These are phyloP conservation scores for Dioctria rufipes DNA, from an alignment of 2,888 invertebrate genomes.

Conservation along the genomic window DNA sequence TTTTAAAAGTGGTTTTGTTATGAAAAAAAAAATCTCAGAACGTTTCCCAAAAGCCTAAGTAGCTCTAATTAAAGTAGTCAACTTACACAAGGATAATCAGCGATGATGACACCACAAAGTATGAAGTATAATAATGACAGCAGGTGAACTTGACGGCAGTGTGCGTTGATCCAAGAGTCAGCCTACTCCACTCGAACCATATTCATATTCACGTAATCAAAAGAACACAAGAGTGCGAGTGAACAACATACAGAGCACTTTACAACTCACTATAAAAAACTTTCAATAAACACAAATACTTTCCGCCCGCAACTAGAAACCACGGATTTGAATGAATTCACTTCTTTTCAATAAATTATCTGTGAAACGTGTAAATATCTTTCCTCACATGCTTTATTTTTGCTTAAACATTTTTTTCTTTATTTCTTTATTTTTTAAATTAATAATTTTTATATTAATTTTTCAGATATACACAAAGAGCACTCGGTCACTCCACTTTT, in stretches of 20 bases:
- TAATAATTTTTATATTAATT: neutral
- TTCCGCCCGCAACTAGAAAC: neutral
- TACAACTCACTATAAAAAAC: neutral
- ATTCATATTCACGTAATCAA: slow-evolving; percentile 12
- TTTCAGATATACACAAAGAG: slow-evolving; percentile 28
- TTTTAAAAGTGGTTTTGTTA: too few relatives aligned
- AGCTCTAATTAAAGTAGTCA: slow-evolving; percentile 15
- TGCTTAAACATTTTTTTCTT: neutral
- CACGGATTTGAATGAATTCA: slow-evolving; percentile 7
- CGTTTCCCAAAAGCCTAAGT: neutral
- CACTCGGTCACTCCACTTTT: slow-evolving; percentile 31
- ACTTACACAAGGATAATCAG: slow-evolving; percentile 40
- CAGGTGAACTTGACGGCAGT: slow-evolving; percentile 28
- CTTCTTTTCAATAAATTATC: neutral
- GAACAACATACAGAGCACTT: neutral
- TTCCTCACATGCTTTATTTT: slow-evolving; percentile 15
- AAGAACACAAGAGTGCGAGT: neutral
- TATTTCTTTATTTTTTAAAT: neutral
- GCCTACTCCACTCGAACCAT: neutral
- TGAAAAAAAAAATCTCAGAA: neutral
- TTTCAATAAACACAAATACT: neutral
- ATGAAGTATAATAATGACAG: slow-evolving; percentile 4
- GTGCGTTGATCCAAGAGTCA: slow-evolving; percentile 1
- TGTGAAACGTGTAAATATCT: neutral
- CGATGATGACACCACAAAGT: slow-evolving; percentile 46